Evolutionary conservation across 1,140 invertebrate genomes (phyloP).

Genomic region (Leptinotarsa lineolata): DNA sequence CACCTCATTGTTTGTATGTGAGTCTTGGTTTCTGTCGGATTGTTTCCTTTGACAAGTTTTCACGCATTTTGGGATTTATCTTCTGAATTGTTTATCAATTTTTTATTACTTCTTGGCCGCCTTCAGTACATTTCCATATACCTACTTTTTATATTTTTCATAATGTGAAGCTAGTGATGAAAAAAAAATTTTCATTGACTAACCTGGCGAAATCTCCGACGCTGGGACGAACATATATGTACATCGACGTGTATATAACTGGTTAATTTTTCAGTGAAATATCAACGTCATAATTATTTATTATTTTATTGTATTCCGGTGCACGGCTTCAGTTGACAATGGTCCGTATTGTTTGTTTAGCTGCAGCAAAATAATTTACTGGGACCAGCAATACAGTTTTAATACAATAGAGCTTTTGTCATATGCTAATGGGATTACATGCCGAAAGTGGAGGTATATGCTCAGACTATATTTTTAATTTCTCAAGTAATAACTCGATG

Average conservation of each 20-base stretch:
- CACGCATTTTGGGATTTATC: too few species aligned
- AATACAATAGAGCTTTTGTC: conserved; percentile 27
- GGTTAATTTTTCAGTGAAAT: conserved; percentile 24
- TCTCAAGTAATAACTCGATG: conserved; percentile 11
- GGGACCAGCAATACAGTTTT: conserved; percentile 16
- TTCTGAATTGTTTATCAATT: too few species aligned
- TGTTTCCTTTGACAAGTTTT: too few species aligned
- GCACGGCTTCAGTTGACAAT: conserved; percentile 21
- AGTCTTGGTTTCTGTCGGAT: too few species aligned
- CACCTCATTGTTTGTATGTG: too few species aligned
- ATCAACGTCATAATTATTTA: conserved; percentile 30
- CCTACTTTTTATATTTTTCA: too few species aligned
- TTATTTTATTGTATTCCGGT: conserved; percentile 24
- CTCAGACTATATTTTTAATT: conserved; percentile 18
- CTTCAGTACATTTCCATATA: too few species aligned
- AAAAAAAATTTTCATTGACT: too few species aligned
- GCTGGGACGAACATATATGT: not conserved
- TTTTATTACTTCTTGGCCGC: too few species aligned
- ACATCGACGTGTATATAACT: not conserved
- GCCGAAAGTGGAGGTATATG: conserved; percentile 24
- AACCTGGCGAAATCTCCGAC: too few species aligned
- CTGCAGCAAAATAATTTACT: conserved; percentile 24
- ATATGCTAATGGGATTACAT: conserved; percentile 21
- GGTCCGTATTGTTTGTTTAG: conserved; percentile 19
- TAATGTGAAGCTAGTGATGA: too few species aligned